phyloP scores from a whole-genome alignment of 1,140 invertebrate genomes.

The Drosophila repletoides region DNA sequence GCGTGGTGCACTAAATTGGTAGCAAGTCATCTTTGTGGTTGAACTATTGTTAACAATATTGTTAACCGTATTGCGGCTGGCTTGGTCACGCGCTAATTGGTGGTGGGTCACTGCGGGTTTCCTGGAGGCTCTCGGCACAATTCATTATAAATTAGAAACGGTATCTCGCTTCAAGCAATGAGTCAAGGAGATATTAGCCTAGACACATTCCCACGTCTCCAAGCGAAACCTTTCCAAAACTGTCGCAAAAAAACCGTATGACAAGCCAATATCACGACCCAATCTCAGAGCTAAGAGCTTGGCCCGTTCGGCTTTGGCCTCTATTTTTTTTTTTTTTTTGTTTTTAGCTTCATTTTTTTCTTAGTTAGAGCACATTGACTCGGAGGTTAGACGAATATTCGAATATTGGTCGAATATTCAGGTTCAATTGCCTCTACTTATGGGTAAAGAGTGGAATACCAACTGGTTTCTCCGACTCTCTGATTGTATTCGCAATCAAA shows the following conservation, averaged over 20 bases:
- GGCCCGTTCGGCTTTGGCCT: no score
- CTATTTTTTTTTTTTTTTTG: no score
- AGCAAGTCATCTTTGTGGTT: slow-evolving; percentile 42
- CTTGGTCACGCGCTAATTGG: slow-evolving; percentile 58
- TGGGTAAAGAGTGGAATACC: slow-evolving; percentile 28
- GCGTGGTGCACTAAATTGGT: slow-evolving; percentile 27
- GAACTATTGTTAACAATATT: slow-evolving; percentile 17
- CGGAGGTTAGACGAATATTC: slow-evolving; percentile 57
- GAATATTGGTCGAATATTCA: slow-evolving; percentile 32
- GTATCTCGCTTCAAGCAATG: slow-evolving; percentile 1
- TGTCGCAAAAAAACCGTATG: slow-evolving; percentile 50
- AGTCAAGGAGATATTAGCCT: slow-evolving; percentile 58
- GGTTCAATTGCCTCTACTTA: slow-evolving; percentile 64
- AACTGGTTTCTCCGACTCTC: slow-evolving; percentile 22
- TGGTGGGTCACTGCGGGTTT: slow-evolving; percentile 26
- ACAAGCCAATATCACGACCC: slow-evolving; percentile 64
- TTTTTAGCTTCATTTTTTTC: no score
- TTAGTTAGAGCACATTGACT: slow-evolving; percentile 47
- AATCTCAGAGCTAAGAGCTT: no score
- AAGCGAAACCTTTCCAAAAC: slow-evolving; percentile 53
- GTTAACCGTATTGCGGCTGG: background rate
- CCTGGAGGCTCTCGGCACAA: slow-evolving; percentile 50
- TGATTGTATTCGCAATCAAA: slow-evolving; percentile 46
- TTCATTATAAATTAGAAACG: slow-evolving; percentile 32
- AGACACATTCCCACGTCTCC: slow-evolving; percentile 52